phyloP scores from a whole-genome alignment of 2,888 invertebrate species.

The Ormyrus pomaceus region DNA sequence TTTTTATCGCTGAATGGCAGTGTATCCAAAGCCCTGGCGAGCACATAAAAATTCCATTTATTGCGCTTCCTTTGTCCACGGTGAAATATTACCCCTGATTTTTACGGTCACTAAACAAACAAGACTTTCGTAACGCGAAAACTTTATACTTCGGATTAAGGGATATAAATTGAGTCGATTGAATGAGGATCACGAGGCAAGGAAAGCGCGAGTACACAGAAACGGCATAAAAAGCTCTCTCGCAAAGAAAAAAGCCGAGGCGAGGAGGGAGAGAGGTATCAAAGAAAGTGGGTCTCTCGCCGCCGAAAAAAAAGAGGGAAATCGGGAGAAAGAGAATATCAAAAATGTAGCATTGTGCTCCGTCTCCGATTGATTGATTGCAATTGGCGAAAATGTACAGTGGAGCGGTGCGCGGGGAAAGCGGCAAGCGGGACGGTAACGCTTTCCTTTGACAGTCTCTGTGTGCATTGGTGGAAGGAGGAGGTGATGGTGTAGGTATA shows the following conservation, averaged over 20 bases:
- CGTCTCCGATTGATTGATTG: slow-evolving; percentile 60
- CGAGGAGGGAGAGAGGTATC: slow-evolving; percentile 46
- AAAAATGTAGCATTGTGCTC: slow-evolving; percentile 29
- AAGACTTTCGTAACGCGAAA: slow-evolving; percentile 13
- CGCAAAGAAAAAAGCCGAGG: not conserved
- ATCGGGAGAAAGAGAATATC: slow-evolving; percentile 3
- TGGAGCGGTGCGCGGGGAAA: slow-evolving; percentile 21
- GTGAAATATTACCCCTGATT: slow-evolving; percentile 42
- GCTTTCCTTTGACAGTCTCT: slow-evolving; percentile 43
- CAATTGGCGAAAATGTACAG: slow-evolving; percentile 57
- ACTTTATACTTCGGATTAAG: slow-evolving; percentile 22
- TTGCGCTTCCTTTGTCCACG: slow-evolving; percentile 12
- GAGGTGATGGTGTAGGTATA: slow-evolving; percentile 16
- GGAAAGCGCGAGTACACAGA: not conserved
- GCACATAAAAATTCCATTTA: slow-evolving; percentile 28
- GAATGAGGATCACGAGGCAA: not conserved
- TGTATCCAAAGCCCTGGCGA: slow-evolving; percentile 1
- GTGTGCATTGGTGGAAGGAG: slow-evolving; percentile 3
- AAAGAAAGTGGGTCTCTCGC: not conserved
- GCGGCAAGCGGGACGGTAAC: not conserved
- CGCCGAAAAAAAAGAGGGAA: not conserved
- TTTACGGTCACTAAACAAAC: slow-evolving; percentile 30
- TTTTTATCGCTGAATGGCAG: not conserved
- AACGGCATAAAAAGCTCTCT: not conserved
- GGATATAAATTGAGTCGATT: slow-evolving; percentile 38